Conservation (phyloP, 2,113 vertebrate genomes). For the Progne subis region DNA sequence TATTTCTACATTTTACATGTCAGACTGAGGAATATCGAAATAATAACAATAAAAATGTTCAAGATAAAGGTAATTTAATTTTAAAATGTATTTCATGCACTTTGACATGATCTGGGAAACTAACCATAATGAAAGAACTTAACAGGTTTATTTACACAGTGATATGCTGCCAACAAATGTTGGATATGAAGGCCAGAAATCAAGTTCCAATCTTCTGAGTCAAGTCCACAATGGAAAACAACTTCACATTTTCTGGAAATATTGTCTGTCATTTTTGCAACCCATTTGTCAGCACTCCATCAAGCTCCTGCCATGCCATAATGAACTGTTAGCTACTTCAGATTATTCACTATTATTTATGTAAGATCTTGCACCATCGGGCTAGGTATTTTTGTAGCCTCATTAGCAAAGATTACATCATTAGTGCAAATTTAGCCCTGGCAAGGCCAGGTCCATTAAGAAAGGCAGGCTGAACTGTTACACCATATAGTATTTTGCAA, state of each 20-base stretch:
- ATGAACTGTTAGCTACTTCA: neutral
- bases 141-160: constrained; percentile 10
- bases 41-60: neutral
- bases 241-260: constrained; percentile 33
- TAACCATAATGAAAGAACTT: neutral
- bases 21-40: neutral
- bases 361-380: neutral
- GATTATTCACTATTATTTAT: neutral
- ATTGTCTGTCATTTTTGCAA: neutral
- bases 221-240: constrained; percentile 22
- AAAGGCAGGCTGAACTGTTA: neutral
- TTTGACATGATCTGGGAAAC: constrained; percentile 17
- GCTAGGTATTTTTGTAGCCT: neutral
- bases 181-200: constrained; percentile 22
- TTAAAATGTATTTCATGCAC: neutral
- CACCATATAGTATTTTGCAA: neutral
- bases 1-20: neutral
- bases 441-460: neutral
- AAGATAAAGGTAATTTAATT: constrained; percentile 18
- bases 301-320: neutral
- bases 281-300: constrained; percentile 15
- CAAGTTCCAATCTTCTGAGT: constrained; percentile 50
- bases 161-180: neutral
- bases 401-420: neutral
- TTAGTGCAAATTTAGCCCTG: neutral